phyloP scores from a whole-genome alignment of 2,797 vertebrate species.

The Monodelphis domestica region DNA sequence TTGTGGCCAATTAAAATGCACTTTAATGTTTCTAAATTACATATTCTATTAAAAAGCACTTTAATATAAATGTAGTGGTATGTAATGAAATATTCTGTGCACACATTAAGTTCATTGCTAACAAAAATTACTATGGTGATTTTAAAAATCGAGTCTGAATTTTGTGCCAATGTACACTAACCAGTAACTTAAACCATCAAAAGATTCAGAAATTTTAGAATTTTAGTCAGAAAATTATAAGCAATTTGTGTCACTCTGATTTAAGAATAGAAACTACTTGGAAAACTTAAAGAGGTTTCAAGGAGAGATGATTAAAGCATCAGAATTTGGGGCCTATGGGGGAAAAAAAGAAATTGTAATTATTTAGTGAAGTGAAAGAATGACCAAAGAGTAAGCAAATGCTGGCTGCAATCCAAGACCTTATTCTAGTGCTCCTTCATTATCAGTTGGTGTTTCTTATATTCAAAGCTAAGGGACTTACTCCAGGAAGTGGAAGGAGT shows the following conservation, averaged over 20 bases:
- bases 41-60: slow-evolving; percentile 62
- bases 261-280: neutral
- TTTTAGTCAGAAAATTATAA: neutral
- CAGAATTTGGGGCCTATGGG: neutral
- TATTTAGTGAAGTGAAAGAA: neutral
- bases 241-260: neutral
- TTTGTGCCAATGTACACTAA: neutral
- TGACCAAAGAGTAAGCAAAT: neutral
- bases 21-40: slow-evolving; percentile 53
- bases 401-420: neutral
- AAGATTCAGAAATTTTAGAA: neutral
- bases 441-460: neutral
- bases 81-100: slow-evolving; percentile 49
- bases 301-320: neutral
- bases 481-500: neutral
- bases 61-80: slow-evolving; percentile 42
- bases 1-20: slow-evolving; percentile 52
- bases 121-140: neutral
- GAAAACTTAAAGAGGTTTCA: neutral
- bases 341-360: neutral
- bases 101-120: slow-evolving; percentile 25
- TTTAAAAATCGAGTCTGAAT: slow-evolving; percentile 7
- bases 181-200: neutral
- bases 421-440: neutral
- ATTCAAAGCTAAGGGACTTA: neutral